Base-by-base conservation (phyloP, 2,797 vertebrate species). In the Spatula versicolor region DNA sequence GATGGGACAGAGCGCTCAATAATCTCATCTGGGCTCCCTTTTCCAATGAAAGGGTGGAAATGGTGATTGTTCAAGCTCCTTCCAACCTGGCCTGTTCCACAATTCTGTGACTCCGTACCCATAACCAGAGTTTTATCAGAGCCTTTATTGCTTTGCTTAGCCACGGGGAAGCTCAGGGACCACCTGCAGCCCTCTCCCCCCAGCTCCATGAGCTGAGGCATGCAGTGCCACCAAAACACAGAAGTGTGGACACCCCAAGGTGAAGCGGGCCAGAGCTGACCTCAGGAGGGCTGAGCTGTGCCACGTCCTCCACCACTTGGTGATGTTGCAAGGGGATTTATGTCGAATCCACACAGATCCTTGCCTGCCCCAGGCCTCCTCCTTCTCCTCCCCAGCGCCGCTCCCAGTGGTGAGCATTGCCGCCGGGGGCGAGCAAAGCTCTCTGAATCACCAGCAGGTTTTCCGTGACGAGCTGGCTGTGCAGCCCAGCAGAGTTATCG, bases 161-260 rank as follows among this genome's bases (percentile, higher is more conserved):
- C 31, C 39, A 23, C 1, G 0, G 26, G 4, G 31, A 74, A 5
- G 23, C 35, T 58, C 20, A 62, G 45, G 28, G 19, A 48, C 23
- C 7, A 48, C 48, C 23, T 48, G 46, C 46, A 48, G 46, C 22
- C 45, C 48, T 25, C 4, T 48, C 13, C 23, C 22, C 48, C 20
- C 48, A 41, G 55, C 22, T 39, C 23, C n/a, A 23, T n/a, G 35
- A 77, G 23, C 54, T 23, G 18, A 16, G 21, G 5, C 5, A 1
- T 3, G 1, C 0, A 0, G 41, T 69, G 58, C 52, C 63, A n/a
- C 31, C 2, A 0, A 76, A 39, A 31, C 2, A 0, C 72, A 48
- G 46, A 87, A 81, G 50, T 48, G 31, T 6, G 21, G 31, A 31
- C 9, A 18, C 46, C 31, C 31, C 31, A 25, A 21, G 63, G 21